Base-by-base conservation (phyloP, 2,113 vertebrate genomes). In the Bufo gargarizans region DNA sequence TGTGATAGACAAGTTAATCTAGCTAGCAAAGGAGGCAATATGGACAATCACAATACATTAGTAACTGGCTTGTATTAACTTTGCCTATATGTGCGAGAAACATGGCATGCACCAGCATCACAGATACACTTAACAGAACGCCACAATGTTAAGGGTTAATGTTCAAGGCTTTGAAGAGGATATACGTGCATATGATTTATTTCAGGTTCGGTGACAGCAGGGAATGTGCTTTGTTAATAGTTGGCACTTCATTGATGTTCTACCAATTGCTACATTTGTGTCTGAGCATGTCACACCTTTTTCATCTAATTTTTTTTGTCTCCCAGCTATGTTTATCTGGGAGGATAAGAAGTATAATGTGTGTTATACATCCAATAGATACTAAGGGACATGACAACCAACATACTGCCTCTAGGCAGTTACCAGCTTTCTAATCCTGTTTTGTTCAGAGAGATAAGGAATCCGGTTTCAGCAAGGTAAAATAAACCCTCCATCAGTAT, bases 221-320 rank as follows among this genome's bases (percentile, higher is more conserved):
- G 69, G 69, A 72, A 72, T 72, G 69, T 45, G 43, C 43, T 16
- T 33, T 16, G 69, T 43, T 72, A 45, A 72, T 72, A 45, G 69
- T 72, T 72, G 43, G 12, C 33, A 72, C 33, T 43, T 72, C 69
- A 72, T 72, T 72, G 69, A 72, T 72, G 69, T 72, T 72, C 33
- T 14, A 2, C 69, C 45, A 72, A 72, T 72, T 72, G 69, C 69
- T 72, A 72, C 69, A 45, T 72, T 72, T 72, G 69, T 72, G 69
- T 72, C 69, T 72, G 69, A 72, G 69, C 69, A 16, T 45, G 69
- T 72, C 69, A 14, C 69, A 72, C 69, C 69, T 72, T 72, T 45
- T 13, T 72, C 45, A 72, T 45, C 33, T 43, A 45, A 72, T 45
- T 71, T 43, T 8, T 71, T 72, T 45, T 33, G 67, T 71, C 69